phyloP scores from a whole-genome alignment of 2,113 vertebrate genomes.

The Chaetorhynchus papuensis region DNA sequence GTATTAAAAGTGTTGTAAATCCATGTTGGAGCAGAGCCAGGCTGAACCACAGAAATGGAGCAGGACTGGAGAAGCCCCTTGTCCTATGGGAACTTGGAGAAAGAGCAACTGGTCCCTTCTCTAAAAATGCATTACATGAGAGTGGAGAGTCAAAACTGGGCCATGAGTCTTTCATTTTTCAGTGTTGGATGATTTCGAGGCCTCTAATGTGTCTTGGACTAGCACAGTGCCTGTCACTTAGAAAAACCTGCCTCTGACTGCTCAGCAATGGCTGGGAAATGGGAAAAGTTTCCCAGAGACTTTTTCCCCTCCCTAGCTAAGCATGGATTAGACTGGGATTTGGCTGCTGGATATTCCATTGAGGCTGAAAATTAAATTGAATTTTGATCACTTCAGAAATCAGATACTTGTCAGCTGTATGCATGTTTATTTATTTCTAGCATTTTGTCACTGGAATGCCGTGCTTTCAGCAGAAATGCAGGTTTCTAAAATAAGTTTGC shows the following conservation, averaged over 20 bases:
- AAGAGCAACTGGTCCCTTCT: not conserved
- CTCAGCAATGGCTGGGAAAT: not conserved
- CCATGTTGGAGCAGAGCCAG: not conserved
- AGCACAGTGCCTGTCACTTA: not conserved
- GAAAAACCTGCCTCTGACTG: not conserved
- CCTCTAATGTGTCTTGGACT: not conserved
- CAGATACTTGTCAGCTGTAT: not conserved
- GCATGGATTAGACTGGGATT: not conserved
- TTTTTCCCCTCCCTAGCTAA: not conserved
- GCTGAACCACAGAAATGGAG: not conserved
- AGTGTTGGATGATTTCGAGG: not conserved
- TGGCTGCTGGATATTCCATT: not conserved
- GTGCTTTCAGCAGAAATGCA: not conserved
- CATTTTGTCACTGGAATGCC: not conserved
- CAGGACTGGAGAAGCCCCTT: not conserved
- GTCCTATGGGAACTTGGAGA: not conserved
- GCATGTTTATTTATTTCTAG: not conserved
- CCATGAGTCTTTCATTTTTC: not conserved
- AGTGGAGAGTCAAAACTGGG: not conserved
- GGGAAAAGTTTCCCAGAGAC: not conserved
- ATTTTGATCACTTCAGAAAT: not conserved
- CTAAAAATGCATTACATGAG: fast-evolving
- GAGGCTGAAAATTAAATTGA: not conserved
- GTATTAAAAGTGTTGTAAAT: not conserved
- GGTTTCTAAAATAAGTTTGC: not conserved